Evolutionary conservation across 2,888 invertebrate species (phyloP).

Genomic region (Celastrina argiolus): DNA sequence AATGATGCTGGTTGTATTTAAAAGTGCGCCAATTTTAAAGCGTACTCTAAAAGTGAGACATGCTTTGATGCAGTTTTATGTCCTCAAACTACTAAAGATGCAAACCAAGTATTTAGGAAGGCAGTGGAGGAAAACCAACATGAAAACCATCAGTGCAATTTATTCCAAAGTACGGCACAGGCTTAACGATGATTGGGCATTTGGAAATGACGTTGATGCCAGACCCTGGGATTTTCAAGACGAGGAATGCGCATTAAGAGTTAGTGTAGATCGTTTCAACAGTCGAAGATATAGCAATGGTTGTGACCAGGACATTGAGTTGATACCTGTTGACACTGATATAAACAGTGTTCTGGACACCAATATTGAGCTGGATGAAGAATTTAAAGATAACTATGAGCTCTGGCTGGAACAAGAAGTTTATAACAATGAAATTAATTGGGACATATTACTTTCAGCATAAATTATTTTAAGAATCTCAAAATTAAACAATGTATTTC

Average conservation of each 20-base stretch:
- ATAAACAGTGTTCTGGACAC: slow-evolving; percentile 88
- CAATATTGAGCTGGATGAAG: slow-evolving; percentile 90
- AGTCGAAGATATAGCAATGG: slow-evolving; percentile 88
- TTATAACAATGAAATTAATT: slow-evolving; percentile 82
- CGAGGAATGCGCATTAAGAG: slow-evolving; percentile 95
- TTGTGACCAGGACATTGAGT: slow-evolving; percentile 75
- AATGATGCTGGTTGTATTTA: slow-evolving; percentile 99
- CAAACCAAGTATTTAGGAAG: slow-evolving; percentile 99
- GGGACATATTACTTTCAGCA: slow-evolving; percentile 34
- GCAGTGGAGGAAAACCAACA: slow-evolving; percentile 99
- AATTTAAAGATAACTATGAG: slow-evolving; percentile 95
- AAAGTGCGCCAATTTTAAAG: slow-evolving; percentile 98
- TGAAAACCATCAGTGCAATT: slow-evolving; percentile 99
- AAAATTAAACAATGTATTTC: neutral
- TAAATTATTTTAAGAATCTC: slow-evolving; percentile 23
- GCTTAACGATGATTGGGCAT: slow-evolving; percentile 99
- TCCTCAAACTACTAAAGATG: slow-evolving; percentile 98
- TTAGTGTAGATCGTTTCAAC: slow-evolving; percentile 97
- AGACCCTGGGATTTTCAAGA: slow-evolving; percentile 99
- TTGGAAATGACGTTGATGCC: slow-evolving; percentile 98
- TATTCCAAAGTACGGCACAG: slow-evolving; percentile 97
- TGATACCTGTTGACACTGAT: slow-evolving; percentile 86
- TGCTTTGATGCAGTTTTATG: slow-evolving; percentile 98
- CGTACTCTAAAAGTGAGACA: slow-evolving; percentile 96
- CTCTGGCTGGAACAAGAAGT: slow-evolving; percentile 98